A percentile compares a stretch with the other conserved stretches of the same genome.
Conservation (phyloP, 92 coral and sea anemone genomes). For the Parazoanthus darwini region DNA sequence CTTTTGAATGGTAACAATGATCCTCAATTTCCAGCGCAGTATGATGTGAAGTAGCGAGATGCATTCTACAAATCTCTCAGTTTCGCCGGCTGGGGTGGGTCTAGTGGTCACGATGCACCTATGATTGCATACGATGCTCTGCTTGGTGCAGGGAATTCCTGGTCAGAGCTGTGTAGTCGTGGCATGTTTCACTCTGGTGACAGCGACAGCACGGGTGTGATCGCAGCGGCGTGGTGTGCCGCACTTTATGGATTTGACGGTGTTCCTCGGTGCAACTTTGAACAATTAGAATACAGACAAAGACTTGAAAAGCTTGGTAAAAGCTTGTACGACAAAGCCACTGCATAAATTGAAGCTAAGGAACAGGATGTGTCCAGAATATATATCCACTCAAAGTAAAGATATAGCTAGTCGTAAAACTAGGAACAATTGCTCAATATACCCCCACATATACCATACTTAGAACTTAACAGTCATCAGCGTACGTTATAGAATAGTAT, state of each 20-base stretch:
- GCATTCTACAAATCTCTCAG: constrained; percentile 83
- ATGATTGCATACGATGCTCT: constrained; percentile 98
- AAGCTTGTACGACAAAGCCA: constrained; percentile 60
- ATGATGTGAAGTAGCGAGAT: constrained; percentile 69
- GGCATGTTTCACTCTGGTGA: constrained; percentile 96
- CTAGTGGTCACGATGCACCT: constrained; percentile 98
- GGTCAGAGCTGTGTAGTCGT: constrained; percentile 92
- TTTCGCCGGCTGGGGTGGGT: constrained; percentile 92
- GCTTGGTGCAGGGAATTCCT: constrained; percentile 80
- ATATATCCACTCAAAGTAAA: too few species aligned
- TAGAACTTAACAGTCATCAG: too few species aligned
- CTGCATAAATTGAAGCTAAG: background rate
- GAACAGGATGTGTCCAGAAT: too few species aligned
- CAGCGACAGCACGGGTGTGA: constrained; percentile 93
- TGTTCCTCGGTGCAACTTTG: constrained; percentile 75
- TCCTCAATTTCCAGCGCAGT: constrained; percentile 72
- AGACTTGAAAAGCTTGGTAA: constrained; percentile 80
- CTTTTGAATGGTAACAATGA: constrained; percentile 72
- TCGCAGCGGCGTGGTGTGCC: constrained; percentile 99
- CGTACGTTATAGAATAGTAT: too few species aligned
- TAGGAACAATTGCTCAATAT: too few species aligned
- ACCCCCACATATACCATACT: too few species aligned
- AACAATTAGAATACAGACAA: constrained; percentile 75
- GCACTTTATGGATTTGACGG: constrained; percentile 74
- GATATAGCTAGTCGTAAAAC: too few species aligned